A percentile compares a stretch with the other conserved stretches of the same genome.
Evolutionary conservation across 1,140 invertebrate species (phyloP).

Genomic region (Megalonaias nervosa): DNA sequence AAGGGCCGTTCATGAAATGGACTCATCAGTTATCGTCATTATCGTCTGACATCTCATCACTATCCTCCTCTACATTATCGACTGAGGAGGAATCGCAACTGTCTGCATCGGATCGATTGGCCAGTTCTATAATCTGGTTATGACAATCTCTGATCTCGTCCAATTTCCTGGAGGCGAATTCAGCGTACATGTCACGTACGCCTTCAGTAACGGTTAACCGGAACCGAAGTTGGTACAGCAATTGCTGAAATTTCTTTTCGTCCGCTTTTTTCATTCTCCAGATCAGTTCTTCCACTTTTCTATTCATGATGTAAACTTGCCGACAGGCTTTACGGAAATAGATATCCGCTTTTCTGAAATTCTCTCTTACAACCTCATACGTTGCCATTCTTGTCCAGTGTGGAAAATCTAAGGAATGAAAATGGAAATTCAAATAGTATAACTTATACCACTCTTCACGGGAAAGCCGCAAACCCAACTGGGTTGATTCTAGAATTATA

Average conservation of each 20-base stretch:
- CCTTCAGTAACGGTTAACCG: constrained; percentile 30
- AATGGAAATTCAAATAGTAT: too few species aligned
- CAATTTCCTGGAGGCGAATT: constrained; percentile 34
- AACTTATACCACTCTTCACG: too few species aligned
- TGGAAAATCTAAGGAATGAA: too few species aligned
- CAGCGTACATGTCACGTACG: constrained; percentile 34
- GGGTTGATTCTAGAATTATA: too few species aligned
- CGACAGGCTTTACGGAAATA: background rate
- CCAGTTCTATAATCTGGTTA: background rate
- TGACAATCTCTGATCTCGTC: constrained; percentile 26
- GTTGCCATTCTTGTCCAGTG: too few species aligned
- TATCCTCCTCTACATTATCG: background rate
- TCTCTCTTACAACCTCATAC: too few species aligned
- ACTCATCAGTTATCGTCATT: background rate
- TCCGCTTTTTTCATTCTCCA: constrained; percentile 9
- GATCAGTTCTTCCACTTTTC: constrained; percentile 19
- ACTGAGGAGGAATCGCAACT: constrained; percentile 13
- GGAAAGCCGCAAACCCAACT: too few species aligned
- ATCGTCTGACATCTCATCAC: constrained; percentile 7
- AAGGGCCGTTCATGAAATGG: too few species aligned
- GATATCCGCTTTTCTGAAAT: too few species aligned
- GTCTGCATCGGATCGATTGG: background rate
- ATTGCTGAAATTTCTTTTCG: background rate
- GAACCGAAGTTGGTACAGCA: constrained; percentile 32
- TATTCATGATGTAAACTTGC: constrained; percentile 18